Conservation (phyloP, 1,140 invertebrate species). For the Stenopsyche tienmushanensis region DNA sequence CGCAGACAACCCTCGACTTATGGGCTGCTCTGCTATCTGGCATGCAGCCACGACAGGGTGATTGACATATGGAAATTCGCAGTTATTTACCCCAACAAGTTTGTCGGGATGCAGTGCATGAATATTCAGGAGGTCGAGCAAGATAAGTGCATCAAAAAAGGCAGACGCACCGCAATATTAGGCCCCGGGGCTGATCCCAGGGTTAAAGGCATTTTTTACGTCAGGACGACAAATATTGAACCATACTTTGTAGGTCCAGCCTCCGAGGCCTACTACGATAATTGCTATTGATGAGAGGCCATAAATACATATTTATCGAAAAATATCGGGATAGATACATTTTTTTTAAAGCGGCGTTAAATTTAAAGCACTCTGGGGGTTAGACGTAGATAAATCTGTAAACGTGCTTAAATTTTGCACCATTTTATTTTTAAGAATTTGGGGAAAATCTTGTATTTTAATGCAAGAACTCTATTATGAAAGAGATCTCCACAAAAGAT, state of each 20-base stretch:
- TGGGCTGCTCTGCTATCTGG: not conserved
- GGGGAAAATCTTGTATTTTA: no score
- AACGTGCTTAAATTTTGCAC: not conserved
- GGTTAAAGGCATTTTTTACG: constrained; percentile 14
- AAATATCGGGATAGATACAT: no score
- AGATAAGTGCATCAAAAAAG: not conserved
- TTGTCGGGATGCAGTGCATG: not conserved
- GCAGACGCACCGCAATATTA: not conserved
- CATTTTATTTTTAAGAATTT: no score
- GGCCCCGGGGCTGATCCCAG: constrained; percentile 9
- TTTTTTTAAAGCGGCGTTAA: no score
- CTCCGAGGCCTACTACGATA: not conserved
- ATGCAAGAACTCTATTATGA: no score
- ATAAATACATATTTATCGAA: no score
- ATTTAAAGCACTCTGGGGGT: no score
- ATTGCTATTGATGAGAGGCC: no score
- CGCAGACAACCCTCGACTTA: constrained; percentile 4
- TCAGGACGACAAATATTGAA: not conserved
- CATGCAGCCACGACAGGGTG: constrained; percentile 6
- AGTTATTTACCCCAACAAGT: constrained; percentile 2
- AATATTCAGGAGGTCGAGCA: constrained; percentile 7
- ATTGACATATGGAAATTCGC: constrained; percentile 14
- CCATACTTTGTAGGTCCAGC: constrained; percentile 6
- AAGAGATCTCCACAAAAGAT: no score
- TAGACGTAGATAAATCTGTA: not conserved